Evolutionary conservation across 2,797 vertebrate genomes (phyloP).

Genomic region (Danio aesculapii): DNA sequence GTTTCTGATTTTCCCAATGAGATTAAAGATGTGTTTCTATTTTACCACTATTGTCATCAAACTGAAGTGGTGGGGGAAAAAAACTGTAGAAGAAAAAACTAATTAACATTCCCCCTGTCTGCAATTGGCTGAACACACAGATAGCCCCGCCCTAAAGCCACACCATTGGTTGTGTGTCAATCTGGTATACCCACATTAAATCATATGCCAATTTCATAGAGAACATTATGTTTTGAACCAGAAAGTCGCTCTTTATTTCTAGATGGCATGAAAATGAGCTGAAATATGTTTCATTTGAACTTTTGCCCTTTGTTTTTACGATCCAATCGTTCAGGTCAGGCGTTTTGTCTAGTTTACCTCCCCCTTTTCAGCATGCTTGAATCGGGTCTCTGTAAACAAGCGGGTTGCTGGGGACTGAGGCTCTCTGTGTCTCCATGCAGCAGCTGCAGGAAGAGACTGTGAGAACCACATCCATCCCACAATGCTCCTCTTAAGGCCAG

Average conservation of each 20-base stretch:
- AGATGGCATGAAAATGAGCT: neutral
- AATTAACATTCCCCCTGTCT: neutral
- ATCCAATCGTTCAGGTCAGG: neutral
- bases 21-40: neutral
- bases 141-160: neutral
- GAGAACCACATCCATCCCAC: constrained; percentile 67
- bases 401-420: constrained; percentile 71
- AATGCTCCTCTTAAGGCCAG: constrained; percentile 55
- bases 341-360: constrained; percentile 23
- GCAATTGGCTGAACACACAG: neutral
- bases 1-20: neutral
- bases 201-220: neutral
- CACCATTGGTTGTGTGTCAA: neutral
- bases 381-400: constrained; percentile 54
- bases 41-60: neutral
- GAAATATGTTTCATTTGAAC: neutral
- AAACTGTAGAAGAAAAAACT: neutral
- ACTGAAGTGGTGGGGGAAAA: neutral
- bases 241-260: neutral
- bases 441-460: constrained; percentile 76
- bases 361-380: constrained; percentile 21
- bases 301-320: neutral
- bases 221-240: neutral
- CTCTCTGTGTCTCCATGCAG: constrained; percentile 69
- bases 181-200: neutral